Evolutionary conservation across 2,797 vertebrate species (phyloP), one percentile per base, ranked within the genome.

Genomic region (Neosilurus hyrtlii): DNA sequence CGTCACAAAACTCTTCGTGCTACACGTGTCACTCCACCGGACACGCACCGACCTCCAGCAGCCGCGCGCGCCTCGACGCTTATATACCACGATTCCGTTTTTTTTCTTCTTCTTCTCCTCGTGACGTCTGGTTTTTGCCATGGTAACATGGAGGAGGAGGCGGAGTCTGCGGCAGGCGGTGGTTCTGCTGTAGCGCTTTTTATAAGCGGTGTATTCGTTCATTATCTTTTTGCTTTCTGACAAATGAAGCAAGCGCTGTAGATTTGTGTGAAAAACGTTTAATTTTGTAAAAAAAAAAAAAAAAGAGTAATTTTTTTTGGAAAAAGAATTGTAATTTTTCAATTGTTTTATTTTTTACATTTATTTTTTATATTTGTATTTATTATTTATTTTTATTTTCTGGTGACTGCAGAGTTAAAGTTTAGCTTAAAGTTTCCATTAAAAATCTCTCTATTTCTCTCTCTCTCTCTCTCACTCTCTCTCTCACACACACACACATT

Each of bases 61-160:
- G 10, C 65, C 35, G 37, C 57, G 2, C 43, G 81, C 43, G 16
- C 1, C 2, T 86, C 88, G 85, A 24, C 90, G 89, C 90, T 94
- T 95, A 93, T 93, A 95, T 86, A 89, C 86, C 82, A 89, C 88
- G 89, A 89, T 57, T 18, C 22, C 49, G 89, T 83, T 89, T 90
- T 49, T 22, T 61, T 14, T 6, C 1, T 61, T 56, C 15, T 56
- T 56, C 15, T 56, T 56, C 91, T 88, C 86, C 77, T 86, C 71
- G 90, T 95, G 94, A 95, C 94, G 94, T 95, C 89, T 84, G 80
- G 85, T 16, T 70, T 88, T 95, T 89, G 90, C 92, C 92, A 94
- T 94, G 93, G 94, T 89, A 93, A 95, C 94, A 89, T 88, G 86
- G 89, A 79, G 94, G 94, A 87, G 93, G 90, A 87, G 91, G 94